Base-by-base conservation (phyloP, 1,140 invertebrate genomes). In the Zelostemma sp. region DNA sequence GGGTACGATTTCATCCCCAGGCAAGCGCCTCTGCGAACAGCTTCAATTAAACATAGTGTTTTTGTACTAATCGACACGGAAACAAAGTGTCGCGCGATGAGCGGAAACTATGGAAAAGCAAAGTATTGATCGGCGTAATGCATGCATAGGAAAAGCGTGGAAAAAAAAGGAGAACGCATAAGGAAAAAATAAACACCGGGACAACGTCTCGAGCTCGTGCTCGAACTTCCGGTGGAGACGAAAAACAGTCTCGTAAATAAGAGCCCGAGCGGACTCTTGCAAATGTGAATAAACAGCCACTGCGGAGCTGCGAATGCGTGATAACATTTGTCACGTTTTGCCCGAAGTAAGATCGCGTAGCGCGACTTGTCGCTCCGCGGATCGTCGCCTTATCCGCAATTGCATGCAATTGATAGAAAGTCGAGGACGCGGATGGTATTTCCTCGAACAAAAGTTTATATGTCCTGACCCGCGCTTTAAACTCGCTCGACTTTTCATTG, bases 301-400 rank as follows among this genome's bases (percentile, higher is more conserved):
- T 59, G 59, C 49, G 50, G 64, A 62, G 53, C 63, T 72, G 69
- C 50, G 66, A 72, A 72, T 64, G 56, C 55, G 51, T 51, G 69
- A 72, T 68, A 72, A 67, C 69, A 72, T 72, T 72, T 72, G 69
- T 67, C 60, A 64, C 63, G 64, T 67, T 72, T 67, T 64, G 59
- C 21, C n/a, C n/a, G n/a, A n/a, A n/a, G n/a, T n/a, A n/a, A n/a
- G n/a, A 53, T 40, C 59, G 49, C 45, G 65, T 63, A 63, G 63
- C 60, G 59, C n/a, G n/a, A n/a, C 59, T 67, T 60, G 68, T 72
- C 68, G 54, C 59, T 67, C 64, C 62, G 55, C 45, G 21, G 55
- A 55, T 54, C 58, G 55, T 38, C 16, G 40, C 51, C 62, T 40
- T 9, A 8, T 38, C 53, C 45, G 55, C 63, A 64, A 67, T 68